Conservation (phyloP, 2,888 invertebrate genomes). For the Drosophila flavopinicola region DNA sequence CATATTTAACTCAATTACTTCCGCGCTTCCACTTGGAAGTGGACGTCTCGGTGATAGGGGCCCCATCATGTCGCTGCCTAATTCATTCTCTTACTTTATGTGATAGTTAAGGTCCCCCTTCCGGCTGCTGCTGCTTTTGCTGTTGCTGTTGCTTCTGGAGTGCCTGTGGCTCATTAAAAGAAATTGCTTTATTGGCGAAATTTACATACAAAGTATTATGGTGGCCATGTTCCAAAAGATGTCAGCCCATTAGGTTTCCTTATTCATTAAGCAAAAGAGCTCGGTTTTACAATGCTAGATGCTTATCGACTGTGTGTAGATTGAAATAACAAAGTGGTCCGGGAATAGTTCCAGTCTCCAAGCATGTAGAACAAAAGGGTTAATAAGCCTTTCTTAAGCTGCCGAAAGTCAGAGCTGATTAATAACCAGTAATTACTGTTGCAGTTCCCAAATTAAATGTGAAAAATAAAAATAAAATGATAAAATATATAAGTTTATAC, state of each 20-base stretch:
- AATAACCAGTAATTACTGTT: neutral
- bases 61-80: constrained; percentile 63
- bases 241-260: constrained; percentile 66
- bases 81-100: constrained; percentile 76
- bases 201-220: constrained; percentile 76
- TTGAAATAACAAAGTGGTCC: constrained; percentile 32
- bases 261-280: constrained; percentile 53
- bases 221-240: constrained; percentile 66
- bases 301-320: constrained; percentile 30
- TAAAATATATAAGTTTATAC: too few relatives aligned
- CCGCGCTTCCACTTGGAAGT: constrained; percentile 61
- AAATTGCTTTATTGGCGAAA: constrained; percentile 76
- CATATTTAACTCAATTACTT: constrained; percentile 79
- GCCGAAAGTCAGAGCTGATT: neutral
- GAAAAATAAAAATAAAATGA: neutral
- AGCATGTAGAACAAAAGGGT: neutral
- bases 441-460: neutral
- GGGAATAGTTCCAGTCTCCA: neutral
- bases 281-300: constrained; percentile 33
- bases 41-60: constrained; percentile 64
- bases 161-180: constrained; percentile 71
- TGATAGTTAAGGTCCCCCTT: constrained; percentile 55
- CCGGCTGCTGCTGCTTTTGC: constrained; percentile 16
- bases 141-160: constrained; percentile 24
- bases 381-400: too few relatives aligned